These are phyloP conservation scores for Drosophila kepulauana DNA, from an alignment of 1,140 invertebrate genomes.

Conservation along the genomic window DNA sequence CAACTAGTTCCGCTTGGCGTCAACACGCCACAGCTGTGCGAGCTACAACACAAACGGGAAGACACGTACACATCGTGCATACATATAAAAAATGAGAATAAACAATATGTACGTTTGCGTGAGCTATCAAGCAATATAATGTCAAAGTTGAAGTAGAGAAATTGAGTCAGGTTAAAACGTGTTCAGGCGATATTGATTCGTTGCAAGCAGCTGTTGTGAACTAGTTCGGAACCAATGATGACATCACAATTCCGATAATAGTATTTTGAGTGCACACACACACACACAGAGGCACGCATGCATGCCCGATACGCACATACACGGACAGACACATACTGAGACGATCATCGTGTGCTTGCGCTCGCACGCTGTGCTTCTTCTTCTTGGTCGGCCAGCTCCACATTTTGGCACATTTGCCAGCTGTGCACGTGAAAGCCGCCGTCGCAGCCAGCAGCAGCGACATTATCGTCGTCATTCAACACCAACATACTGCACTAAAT, in stretches of 20 bases:
- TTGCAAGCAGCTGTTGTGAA: constrained; percentile 19
- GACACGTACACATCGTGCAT: background rate
- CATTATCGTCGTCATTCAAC: too few species aligned
- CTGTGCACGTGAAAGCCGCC: constrained; percentile 72
- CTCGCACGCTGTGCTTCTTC: constrained; percentile 20
- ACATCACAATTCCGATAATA: constrained; percentile 44
- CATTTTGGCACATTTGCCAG: constrained; percentile 59
- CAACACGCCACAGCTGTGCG: background rate
- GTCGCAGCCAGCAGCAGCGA: constrained; percentile 21
- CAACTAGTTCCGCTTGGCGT: constrained; percentile 4
- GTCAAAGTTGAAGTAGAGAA: background rate
- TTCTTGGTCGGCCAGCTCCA: constrained; percentile 7
- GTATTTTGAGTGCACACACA: constrained; percentile 12
- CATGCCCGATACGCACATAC: background rate
- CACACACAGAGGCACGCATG: background rate
- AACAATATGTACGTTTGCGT: background rate
- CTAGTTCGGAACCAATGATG: constrained; percentile 34
- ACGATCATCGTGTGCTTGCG: constrained; percentile 17
- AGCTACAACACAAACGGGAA: too few species aligned
- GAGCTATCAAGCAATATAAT: background rate
- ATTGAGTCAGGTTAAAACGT: background rate
- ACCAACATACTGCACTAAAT: background rate
- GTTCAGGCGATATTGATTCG: background rate
- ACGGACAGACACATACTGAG: constrained; percentile 3
- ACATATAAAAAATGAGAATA: background rate